These are phyloP conservation scores for Pseudomugil tenellus DNA, from an alignment of 2,797 vertebrate species.

Conservation along the genomic window DNA sequence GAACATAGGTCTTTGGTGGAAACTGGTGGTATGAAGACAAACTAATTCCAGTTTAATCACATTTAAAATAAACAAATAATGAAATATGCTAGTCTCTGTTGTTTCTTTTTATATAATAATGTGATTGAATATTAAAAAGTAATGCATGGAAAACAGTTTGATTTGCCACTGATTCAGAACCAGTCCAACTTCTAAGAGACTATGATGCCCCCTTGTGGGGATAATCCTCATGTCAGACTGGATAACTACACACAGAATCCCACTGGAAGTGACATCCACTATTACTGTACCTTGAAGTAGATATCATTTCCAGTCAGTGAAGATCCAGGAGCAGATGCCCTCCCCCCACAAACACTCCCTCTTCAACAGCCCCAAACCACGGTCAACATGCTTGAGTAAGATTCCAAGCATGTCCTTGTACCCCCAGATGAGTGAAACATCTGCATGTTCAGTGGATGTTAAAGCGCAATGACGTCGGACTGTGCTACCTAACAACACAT, in stretches of 20 bases:
- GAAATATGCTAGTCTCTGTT: no score
- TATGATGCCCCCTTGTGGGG: conserved; percentile 6
- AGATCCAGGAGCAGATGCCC: background rate
- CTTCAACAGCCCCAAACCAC: conserved; percentile 8
- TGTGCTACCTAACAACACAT: conserved; percentile 29
- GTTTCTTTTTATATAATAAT: no score
- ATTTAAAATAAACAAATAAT: no score
- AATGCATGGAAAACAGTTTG: background rate
- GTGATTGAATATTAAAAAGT: background rate
- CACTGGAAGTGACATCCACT: background rate
- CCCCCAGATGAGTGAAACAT: conserved; percentile 11
- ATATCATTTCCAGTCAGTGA: conserved; percentile 31
- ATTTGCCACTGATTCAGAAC: no score
- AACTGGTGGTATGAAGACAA: no score
- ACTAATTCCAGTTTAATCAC: no score
- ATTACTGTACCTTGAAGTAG: conserved; percentile 52
- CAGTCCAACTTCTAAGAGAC: background rate
- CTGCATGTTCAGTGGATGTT: conserved; percentile 11
- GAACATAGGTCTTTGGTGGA: no score
- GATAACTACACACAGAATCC: background rate
- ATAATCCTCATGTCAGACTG: background rate
- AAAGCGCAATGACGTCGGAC: conserved; percentile 10
- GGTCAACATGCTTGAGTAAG: conserved; percentile 51
- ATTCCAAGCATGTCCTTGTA: conserved; percentile 42
- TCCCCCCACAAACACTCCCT: conserved; percentile 2